Evolutionary conservation across 2,113 vertebrate genomes (phyloP).

Genomic region (Gobio gobio): DNA sequence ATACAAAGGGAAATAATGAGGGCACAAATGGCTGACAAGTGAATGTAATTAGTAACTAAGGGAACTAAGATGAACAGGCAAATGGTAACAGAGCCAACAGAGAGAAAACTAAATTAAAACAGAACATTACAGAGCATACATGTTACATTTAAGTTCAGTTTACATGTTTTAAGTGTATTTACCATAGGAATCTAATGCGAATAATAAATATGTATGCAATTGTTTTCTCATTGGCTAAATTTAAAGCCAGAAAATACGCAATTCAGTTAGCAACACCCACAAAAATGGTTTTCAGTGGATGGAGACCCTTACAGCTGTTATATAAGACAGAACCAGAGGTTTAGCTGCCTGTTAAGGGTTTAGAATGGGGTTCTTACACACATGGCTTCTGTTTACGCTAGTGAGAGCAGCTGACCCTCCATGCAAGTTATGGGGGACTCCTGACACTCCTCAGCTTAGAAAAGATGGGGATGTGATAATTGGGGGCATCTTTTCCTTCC

Average conservation of each 20-base stretch:
- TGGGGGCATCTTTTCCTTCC: slow-evolving; percentile 65
- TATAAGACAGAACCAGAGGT: slow-evolving; percentile 41
- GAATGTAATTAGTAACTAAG: no score
- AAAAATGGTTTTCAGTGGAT: not conserved
- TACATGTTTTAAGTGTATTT: no score
- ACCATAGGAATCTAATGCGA: no score
- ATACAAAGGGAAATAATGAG: no score
- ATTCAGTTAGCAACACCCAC: slow-evolving; percentile 23
- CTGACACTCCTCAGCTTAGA: slow-evolving; percentile 53
- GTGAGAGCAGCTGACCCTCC: slow-evolving; percentile 46
- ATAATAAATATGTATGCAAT: no score
- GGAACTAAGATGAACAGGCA: no score
- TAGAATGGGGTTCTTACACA: slow-evolving; percentile 52
- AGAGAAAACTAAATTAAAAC: no score
- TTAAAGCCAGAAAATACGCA: not conserved
- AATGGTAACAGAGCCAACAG: no score
- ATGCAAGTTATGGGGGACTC: slow-evolving; percentile 53
- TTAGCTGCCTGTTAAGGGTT: not conserved
- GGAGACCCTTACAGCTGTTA: slow-evolving; percentile 7
- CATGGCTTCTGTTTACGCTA: slow-evolving; percentile 52
- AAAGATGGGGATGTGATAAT: slow-evolving; percentile 62
- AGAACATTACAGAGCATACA: no score
- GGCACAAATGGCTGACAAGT: no score
- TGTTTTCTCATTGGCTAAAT: slow-evolving; percentile 12
- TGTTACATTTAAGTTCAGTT: no score